Conservation (phyloP, 1,140 invertebrate species). For the Magallana angulata region DNA sequence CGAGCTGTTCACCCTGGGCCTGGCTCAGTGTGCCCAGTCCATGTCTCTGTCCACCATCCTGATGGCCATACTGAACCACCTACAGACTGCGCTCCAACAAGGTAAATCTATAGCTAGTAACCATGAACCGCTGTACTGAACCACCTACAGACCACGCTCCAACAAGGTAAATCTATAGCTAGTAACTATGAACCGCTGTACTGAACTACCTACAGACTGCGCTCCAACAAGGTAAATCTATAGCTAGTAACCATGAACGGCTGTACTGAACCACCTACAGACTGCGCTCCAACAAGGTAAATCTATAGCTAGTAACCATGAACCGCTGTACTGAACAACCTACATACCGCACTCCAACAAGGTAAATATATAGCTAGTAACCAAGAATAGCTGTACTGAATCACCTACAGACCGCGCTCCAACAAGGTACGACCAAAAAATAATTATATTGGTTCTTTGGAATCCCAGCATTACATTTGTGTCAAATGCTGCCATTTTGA, state of each 20-base stretch:
- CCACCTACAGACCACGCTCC: conserved; percentile 81
- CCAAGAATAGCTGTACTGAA: conserved; percentile 81
- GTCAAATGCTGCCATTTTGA: no score
- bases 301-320: background rate
- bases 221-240: conserved; percentile 78
- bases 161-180: conserved; percentile 75
- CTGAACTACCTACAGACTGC: conserved; percentile 84
- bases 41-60: conserved; percentile 91
- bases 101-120: conserved; percentile 69
- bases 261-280: conserved; percentile 83
- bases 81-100: conserved; percentile 80
- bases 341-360: background rate
- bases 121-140: conserved; percentile 86
- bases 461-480: no score
- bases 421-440: conserved; percentile 75
- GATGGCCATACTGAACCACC: conserved; percentile 87
- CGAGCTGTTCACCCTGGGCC: conserved; percentile 93
- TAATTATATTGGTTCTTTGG: no score
- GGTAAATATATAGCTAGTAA: background rate
- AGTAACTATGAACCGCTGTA: conserved; percentile 82
- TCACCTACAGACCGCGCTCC: conserved; percentile 81
- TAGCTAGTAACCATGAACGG: background rate
- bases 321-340: background rate
- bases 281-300: conserved; percentile 80
- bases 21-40: conserved; percentile 92